Evolutionary conservation across 2,888 invertebrate genomes (phyloP), one percentile per base, ranked within the genome.

Genomic region (Magallana nippona): DNA sequence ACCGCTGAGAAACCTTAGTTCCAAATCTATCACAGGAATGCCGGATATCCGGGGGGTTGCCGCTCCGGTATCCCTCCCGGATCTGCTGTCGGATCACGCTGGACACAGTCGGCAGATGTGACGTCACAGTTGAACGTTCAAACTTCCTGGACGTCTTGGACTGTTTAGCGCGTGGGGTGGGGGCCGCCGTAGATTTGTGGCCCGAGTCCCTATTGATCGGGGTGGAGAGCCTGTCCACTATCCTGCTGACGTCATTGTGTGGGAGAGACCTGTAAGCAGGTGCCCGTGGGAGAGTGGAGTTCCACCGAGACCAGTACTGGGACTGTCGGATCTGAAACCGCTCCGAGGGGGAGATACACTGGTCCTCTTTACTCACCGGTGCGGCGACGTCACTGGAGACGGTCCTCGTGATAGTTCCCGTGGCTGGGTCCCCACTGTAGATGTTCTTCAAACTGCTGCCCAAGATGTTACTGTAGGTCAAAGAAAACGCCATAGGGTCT

Each of bases 1-100:
- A 82, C n/a, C 82, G 63, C 55, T 82, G 27, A 11, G 82, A 82
- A 17, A 71, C 71, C 17, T n/a, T 44, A 15, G 19, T 60, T 71
- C 71, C 17, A 55, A 63, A 82, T 71, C 82, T 57, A 15, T 82
- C 82, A 63, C 82, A 82, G 44, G 44, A 55, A 27, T 71, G 15
- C 15, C 56, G 17, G 13, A 82, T 58, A 32, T 82, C 82, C 1
- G 82, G 82, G 19, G 71, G n/a, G 15, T 55, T 55, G 11, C 32
- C 55, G 1, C 55, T 82, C 10, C 71, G 15, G 17, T n/a, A 22
- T 11, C 56, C 56, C 19, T 82, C 63, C 17, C 13, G 71, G 27
- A 63, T 55, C 63, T 60, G 77, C 22, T 80, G 55, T 17, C 82
- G 8, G 22, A 82, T 82, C 22, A 55, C 13, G 56, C 82, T 82